Base-by-base conservation (phyloP, 2,113 vertebrate genomes). In the Potamarius usumacintae region DNA sequence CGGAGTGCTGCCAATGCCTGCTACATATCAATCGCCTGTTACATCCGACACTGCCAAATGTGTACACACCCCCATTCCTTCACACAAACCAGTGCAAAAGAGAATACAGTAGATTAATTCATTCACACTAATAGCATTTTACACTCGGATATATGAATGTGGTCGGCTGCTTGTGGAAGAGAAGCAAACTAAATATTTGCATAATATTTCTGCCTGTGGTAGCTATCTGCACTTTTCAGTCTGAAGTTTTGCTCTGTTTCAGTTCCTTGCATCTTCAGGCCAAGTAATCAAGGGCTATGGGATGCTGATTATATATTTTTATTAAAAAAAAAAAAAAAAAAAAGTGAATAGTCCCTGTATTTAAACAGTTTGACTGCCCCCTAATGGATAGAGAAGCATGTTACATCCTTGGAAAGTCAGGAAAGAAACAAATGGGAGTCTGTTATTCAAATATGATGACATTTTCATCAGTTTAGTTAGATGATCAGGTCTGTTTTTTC, bases 1-100 rank as follows among this genome's bases (percentile, higher is more conserved):
- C 86, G 83, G 60, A 78, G 81, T 25, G 77, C 88, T 71, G 85
- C 90, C 90, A 89, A 65, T 22, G 79, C 20, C 88, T 89, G 82
- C 55, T 80, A 83, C 88, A 88, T 71, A 57, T 87, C 89, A 58
- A 50, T 62, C 20, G 50, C 77, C 63, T 42, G 8, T 67, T 34
- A 80, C 62, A 42, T n/a, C 85, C n/a, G 57, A 76, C 60, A 5
- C 60, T 55, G 65, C 72, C 58, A 76, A 74, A 63, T 27, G 67
- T 82, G 53, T 25, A 11, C 65, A 87, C 63, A n/a, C 5, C 5
- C 79, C 5, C 10, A 30, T 82, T 69, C 30, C 77, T 42, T 58
- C 53, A n/a, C 57, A 62, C 78, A 82, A 60, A 50, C 48, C 53
- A 58, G 20, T 18, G 18, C 20, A 52, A 55, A 60, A 85, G 48